phyloP scores from a whole-genome alignment of 1,140 invertebrate genomes.

The Drosophila serrata region DNA sequence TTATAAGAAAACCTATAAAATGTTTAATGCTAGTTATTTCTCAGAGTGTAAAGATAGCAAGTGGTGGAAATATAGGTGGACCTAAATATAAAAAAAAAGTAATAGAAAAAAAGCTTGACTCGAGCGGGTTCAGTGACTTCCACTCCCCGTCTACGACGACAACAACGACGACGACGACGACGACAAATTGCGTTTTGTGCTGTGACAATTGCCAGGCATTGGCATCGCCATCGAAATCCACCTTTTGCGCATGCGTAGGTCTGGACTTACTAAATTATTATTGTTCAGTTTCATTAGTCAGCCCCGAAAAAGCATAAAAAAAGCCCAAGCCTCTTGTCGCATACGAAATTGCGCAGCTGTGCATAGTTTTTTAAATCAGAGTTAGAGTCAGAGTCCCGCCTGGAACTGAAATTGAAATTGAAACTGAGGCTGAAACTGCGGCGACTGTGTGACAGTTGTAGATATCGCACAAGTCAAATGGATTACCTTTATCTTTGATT shows the following conservation, averaged over 20 bases:
- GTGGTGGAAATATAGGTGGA: conserved; percentile 9
- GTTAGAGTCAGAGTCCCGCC: not conserved
- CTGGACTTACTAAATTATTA: conserved; percentile 81
- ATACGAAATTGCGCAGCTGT: conserved; percentile 67
- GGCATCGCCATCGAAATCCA: conserved; percentile 29
- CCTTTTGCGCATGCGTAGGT: conserved; percentile 77
- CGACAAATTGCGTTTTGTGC: conserved; percentile 61
- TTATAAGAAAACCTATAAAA: not conserved
- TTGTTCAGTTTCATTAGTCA: conserved; percentile 83
- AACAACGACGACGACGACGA: conserved; percentile 13
- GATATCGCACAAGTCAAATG: conserved; percentile 82
- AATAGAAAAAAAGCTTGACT: conserved; percentile 43
- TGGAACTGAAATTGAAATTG: not conserved
- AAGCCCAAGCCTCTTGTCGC: conserved; percentile 29
- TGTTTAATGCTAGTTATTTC: no score
- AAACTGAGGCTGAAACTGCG: conserved; percentile 31
- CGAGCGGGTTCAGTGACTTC: conserved; percentile 73
- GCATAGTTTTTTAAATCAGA: conserved; percentile 66
- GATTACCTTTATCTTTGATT: conserved; percentile 71
- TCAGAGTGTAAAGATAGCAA: conserved; percentile 22
- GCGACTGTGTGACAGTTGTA: conserved; percentile 67
- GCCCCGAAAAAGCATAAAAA: conserved; percentile 43
- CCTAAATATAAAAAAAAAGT: conserved; percentile 46
- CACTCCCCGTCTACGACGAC: conserved; percentile 35
- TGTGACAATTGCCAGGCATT: conserved; percentile 78